Conservation (phyloP, 1,140 invertebrate species). For the Zeugodacus cucurbitae region DNA sequence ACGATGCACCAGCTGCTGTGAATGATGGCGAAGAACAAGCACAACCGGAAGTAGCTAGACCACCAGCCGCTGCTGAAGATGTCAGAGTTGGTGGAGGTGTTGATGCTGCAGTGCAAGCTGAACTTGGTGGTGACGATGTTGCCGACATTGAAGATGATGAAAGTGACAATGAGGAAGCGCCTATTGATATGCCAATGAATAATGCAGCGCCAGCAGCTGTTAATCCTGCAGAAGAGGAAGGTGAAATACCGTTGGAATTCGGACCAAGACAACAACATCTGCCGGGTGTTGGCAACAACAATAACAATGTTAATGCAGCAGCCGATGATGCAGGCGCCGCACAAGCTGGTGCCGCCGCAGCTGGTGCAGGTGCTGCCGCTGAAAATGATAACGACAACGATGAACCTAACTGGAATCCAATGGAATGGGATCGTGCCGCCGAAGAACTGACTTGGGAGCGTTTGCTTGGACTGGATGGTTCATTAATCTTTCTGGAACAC, state of each 20-base stretch:
- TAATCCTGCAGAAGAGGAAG: slow-evolving; percentile 51
- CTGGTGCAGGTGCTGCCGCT: slow-evolving; percentile 48
- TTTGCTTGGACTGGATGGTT: slow-evolving; percentile 95
- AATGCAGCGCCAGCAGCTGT: slow-evolving; percentile 53
- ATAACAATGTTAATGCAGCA: slow-evolving; percentile 46
- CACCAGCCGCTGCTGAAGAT: background rate
- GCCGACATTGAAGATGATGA: slow-evolving; percentile 52
- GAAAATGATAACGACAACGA: slow-evolving; percentile 67
- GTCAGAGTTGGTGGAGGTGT: slow-evolving; percentile 48
- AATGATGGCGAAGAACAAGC: slow-evolving; percentile 37
- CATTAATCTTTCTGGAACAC: slow-evolving; percentile 96
- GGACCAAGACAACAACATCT: slow-evolving; percentile 39
- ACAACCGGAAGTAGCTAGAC: slow-evolving; percentile 48
- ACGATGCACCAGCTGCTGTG: slow-evolving; percentile 67
- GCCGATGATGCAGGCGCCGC: slow-evolving; percentile 49
- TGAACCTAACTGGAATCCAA: slow-evolving; percentile 97
- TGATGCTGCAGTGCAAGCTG: slow-evolving; percentile 52
- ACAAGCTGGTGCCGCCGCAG: slow-evolving; percentile 50
- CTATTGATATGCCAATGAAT: slow-evolving; percentile 52
- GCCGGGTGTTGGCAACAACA: slow-evolving; percentile 49
- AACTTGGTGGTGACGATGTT: background rate
- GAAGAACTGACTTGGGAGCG: slow-evolving; percentile 99
- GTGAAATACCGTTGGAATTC: slow-evolving; percentile 39
- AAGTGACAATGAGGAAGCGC: slow-evolving; percentile 52
- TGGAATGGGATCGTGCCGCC: slow-evolving; percentile 97